Percentiles rank a stretch among this genome's conserved stretches.
Evolutionary conservation across 2,113 vertebrate genomes (phyloP).

Genomic region (Passerina amoena): DNA sequence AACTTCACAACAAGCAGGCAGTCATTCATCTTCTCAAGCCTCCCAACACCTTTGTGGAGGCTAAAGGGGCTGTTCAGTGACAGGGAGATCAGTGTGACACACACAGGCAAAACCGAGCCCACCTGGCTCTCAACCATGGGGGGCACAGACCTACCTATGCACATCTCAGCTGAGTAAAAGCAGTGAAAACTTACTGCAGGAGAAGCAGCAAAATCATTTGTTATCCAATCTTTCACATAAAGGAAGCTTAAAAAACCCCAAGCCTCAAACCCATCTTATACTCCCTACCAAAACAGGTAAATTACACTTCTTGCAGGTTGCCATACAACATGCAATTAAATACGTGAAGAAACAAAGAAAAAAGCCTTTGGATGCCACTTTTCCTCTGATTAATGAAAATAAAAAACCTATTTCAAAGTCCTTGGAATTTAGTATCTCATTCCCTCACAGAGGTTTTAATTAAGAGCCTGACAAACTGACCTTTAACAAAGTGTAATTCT

Average conservation of each 20-base stretch:
- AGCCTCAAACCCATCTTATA: neutral
- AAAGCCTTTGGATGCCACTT: neutral
- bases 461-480: neutral
- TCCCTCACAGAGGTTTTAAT: neutral
- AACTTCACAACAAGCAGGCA: neutral
- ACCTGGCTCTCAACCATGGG: neutral
- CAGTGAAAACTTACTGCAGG: neutral
- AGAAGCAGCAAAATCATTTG: neutral
- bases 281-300: neutral
- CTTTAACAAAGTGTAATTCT: rapidly evolving
- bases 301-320: neutral
- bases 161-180: neutral
- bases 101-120: neutral
- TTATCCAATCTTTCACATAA: neutral
- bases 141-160: neutral
- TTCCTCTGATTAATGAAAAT: neutral
- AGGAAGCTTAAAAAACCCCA: neutral
- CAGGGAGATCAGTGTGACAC: neutral
- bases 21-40: neutral
- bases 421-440: neutral
- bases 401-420: neutral
- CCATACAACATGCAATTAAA: neutral
- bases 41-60: neutral
- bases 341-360: neutral
- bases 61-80: neutral